phyloP scores from a whole-genome alignment of 2,797 vertebrate genomes.

The Rhinichthys osculus region DNA sequence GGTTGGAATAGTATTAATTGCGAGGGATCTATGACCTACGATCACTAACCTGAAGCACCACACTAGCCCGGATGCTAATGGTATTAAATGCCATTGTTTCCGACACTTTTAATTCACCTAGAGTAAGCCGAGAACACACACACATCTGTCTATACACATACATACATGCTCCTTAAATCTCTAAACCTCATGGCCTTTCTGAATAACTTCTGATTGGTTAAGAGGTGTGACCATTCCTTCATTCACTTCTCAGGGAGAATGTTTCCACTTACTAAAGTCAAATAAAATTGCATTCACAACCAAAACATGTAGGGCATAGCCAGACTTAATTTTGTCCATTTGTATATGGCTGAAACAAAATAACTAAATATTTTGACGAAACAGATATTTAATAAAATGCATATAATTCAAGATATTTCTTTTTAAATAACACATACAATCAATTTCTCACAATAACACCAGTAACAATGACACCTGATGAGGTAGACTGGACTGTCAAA shows the following conservation, averaged over 20 bases:
- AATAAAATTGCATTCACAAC: neutral
- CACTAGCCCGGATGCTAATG: slow-evolving; percentile 68
- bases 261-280: neutral
- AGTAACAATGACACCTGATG: neutral
- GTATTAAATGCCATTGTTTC: slow-evolving; percentile 73
- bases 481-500: neutral
- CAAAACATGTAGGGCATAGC: neutral
- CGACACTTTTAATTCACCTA: slow-evolving; percentile 70
- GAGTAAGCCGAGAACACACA: slow-evolving; percentile 66
- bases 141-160: neutral
- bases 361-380: neutral
- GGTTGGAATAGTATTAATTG: slow-evolving; percentile 65
- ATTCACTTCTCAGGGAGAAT: neutral
- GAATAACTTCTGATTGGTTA: slow-evolving; percentile 12
- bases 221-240: neutral
- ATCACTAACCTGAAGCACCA: slow-evolving; percentile 55
- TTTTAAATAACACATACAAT: neutral
- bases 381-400: neutral
- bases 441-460: neutral
- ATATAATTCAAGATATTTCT: neutral
- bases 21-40: slow-evolving; percentile 67
- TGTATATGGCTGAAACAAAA: neutral
- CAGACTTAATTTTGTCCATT: neutral
- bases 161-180: neutral
- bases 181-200: slow-evolving; percentile 8